Conservation (phyloP, 1,140 invertebrate genomes). For the Trichonephila clavipes region DNA sequence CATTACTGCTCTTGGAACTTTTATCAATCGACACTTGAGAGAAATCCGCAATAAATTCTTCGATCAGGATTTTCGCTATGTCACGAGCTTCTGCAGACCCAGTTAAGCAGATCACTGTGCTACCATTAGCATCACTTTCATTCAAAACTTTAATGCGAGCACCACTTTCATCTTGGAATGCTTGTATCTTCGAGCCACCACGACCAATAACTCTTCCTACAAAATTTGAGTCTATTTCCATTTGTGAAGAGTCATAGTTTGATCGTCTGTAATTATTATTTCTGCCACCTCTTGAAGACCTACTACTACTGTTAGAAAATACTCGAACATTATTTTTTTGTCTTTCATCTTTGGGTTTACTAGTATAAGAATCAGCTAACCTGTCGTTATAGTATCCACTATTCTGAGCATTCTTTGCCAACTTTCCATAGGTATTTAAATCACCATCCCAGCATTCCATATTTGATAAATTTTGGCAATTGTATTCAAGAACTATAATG, state of each 20-base stretch:
- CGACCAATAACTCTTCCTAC: slow-evolving; percentile 86
- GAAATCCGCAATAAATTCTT: slow-evolving; percentile 79
- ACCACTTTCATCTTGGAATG: slow-evolving; percentile 94
- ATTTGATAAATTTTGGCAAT: no score
- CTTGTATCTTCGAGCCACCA: slow-evolving; percentile 96
- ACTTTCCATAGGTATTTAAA: no score
- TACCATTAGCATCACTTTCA: slow-evolving; percentile 42
- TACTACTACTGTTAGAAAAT: not conserved
- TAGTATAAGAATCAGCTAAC: not conserved
- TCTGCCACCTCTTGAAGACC: not conserved
- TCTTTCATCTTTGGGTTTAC: not conserved
- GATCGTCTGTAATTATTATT: not conserved
- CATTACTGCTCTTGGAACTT: not conserved
- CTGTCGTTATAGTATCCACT: not conserved
- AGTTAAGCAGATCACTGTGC: slow-evolving; percentile 79
- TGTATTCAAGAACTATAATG: no score
- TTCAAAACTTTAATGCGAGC: slow-evolving; percentile 83
- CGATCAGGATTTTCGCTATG: slow-evolving; percentile 83
- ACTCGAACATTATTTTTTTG: not conserved
- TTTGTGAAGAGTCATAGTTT: slow-evolving; percentile 29
- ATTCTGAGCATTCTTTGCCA: no score
- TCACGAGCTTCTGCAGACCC: slow-evolving; percentile 83
- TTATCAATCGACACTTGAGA: not conserved
- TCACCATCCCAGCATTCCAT: no score
- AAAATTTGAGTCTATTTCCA: slow-evolving; percentile 75